phyloP scores from a whole-genome alignment of 2,113 vertebrate species.

The Xiphophorus couchianus region DNA sequence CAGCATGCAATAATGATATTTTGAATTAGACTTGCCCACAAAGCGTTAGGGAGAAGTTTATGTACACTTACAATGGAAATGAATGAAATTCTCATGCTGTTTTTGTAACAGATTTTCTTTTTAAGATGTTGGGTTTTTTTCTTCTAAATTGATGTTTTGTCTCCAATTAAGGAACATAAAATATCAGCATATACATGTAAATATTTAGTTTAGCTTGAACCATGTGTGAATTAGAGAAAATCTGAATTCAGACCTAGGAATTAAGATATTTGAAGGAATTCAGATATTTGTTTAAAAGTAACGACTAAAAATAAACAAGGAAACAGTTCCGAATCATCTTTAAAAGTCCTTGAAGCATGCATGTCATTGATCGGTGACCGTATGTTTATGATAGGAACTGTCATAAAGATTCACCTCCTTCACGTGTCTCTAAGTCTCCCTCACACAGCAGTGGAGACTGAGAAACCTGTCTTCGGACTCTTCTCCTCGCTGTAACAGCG shows the following conservation, averaged over 20 bases:
- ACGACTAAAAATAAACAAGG: not conserved
- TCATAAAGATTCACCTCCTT: constrained; percentile 42
- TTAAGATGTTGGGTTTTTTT: no score
- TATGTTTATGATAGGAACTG: not conserved
- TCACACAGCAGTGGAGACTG: not conserved
- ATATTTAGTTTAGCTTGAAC: not conserved
- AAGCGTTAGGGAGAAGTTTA: not conserved
- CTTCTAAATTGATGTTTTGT: not conserved
- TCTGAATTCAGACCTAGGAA: not conserved
- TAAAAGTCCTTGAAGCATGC: not conserved
- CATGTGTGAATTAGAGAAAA: not conserved
- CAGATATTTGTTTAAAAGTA: not conserved
- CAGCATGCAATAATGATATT: not conserved
- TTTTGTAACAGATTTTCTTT: not conserved
- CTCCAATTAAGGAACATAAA: not conserved
- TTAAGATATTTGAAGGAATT: not conserved
- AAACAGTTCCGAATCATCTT: not conserved
- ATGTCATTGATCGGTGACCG: not conserved
- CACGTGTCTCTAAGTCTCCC: constrained; percentile 24
- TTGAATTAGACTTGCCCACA: not conserved
- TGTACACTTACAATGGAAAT: not conserved
- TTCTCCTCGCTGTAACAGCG: constrained; percentile 40
- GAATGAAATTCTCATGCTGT: not conserved
- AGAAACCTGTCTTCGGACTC: constrained; percentile 35
- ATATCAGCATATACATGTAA: no score